These are phyloP conservation scores for Crocallis elinguaria DNA, from an alignment of 2,888 invertebrate species.

Conservation along the genomic window DNA sequence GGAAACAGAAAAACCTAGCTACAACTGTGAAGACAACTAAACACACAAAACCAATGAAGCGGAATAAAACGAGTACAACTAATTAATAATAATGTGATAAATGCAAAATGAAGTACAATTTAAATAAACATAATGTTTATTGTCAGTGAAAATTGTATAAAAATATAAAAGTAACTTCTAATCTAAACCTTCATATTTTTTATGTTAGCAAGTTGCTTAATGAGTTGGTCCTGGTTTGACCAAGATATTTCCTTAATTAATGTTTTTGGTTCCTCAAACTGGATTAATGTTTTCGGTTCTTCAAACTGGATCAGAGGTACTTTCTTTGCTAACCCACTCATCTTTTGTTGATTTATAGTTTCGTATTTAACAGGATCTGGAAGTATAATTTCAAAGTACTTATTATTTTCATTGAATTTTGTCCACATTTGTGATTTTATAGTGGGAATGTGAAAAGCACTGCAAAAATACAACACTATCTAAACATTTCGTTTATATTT, in stretches of 20 bases:
- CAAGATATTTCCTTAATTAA: conserved; percentile 11
- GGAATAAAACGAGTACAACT: background rate
- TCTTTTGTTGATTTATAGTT: conserved; percentile 7
- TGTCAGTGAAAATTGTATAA: conserved; percentile 14
- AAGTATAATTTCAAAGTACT: conserved; percentile 4
- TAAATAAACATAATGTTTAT: conserved; percentile 31
- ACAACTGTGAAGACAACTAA: background rate
- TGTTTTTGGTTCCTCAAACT: conserved; percentile 22
- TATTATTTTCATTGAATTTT: background rate
- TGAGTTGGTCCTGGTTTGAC: conserved; percentile 50
- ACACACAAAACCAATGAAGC: background rate
- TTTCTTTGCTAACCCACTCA: conserved; percentile 15
- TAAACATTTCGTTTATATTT: too few relatives aligned
- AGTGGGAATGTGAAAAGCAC: too few relatives aligned
- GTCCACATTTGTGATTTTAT: too few relatives aligned
- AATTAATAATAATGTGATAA: background rate
- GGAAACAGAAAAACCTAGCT: background rate
- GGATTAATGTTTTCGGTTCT: conserved; percentile 24
- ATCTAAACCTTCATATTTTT: conserved; percentile 51
- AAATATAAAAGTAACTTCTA: conserved; percentile 9
- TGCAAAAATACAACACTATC: too few relatives aligned
- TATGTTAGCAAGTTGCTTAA: conserved; percentile 58
- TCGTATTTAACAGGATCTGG: conserved; percentile 22
- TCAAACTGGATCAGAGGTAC: conserved; percentile 46
- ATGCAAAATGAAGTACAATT: conserved; percentile 20